Evolutionary conservation across 2,797 vertebrate genomes (phyloP), one percentile per base, ranked within the genome.

Genomic region (Anas acuta): DNA sequence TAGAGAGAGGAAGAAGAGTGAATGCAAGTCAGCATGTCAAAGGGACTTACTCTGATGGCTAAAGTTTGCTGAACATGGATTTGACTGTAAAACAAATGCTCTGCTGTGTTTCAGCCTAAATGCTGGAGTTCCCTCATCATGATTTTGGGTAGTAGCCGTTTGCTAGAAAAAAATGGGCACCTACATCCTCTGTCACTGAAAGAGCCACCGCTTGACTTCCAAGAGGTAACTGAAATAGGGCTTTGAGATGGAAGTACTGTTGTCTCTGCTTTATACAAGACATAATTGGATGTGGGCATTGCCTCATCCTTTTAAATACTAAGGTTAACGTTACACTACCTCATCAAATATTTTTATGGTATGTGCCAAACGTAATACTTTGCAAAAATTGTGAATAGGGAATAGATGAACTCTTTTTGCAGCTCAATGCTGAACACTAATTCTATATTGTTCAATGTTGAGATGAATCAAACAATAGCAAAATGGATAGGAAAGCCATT

Each of bases 91-190:
- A 35, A 13, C 18, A 2, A 39, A 47, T 3, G 1, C 32, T 54
- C 6, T 79, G 3, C 33, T 90, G 35, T 60, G 11, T 93, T 93
- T 88, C 84, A 97, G 97, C 60, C 88, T 21, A 89, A 80, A 41
- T 97, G 95, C 60, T 97, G 97, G 97, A 95, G 95, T 25, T 56
- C 77, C 51, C 57, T 97, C 53, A 66, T 97, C 64, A 84, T 89
- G 87, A 2, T 87, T 54, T 89, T 96, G 88, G 92, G 92, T 6
- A 97, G 95, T 1, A 87, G 75, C 13, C 30, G 20, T 30, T 2
- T 17, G 4, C 26, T 97, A 87, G 90, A 73, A 8, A 82, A 64
- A 12, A 87, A 43, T 1, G 93, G 96, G 1, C 47, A 67, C n/a
- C 86, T 97, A 2, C 30, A 28, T n/a, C 73, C 90, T 8, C 17